phyloP scores from a whole-genome alignment of 1,140 invertebrate genomes.

The Drosophila seguyi region DNA sequence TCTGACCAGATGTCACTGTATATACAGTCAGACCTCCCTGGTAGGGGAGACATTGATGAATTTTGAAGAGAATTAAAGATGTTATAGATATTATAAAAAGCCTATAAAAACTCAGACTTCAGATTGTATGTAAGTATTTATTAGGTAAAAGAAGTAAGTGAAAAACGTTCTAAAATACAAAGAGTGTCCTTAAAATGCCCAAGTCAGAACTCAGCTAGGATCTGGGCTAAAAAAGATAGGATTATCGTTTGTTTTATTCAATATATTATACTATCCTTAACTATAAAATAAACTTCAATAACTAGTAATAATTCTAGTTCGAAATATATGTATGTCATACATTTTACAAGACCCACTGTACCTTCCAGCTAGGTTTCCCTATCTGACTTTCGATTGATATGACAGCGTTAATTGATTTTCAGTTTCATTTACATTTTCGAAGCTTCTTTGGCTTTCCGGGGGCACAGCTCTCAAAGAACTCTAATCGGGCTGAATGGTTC shows the following conservation, averaged over 20 bases:
- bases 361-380: slow-evolving; percentile 1
- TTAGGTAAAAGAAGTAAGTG: neutral
- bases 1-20: slow-evolving; percentile 24
- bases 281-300: no score
- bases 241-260: no score
- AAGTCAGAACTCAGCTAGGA: neutral
- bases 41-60: neutral
- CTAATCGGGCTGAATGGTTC: slow-evolving; percentile 70
- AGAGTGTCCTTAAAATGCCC: neutral
- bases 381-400: slow-evolving; percentile 40
- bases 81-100: no score
- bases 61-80: neutral
- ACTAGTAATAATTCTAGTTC: no score
- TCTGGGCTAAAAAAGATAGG: no score
- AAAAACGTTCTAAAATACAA: neutral
- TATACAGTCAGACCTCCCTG: slow-evolving; percentile 20
- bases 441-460: slow-evolving; percentile 25
- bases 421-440: slow-evolving; percentile 56
- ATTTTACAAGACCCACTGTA: slow-evolving; percentile 11
- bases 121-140: no score
- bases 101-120: neutral
- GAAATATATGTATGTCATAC: no score
- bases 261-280: no score
- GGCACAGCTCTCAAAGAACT: slow-evolving; percentile 14
- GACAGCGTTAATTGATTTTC: slow-evolving; percentile 80